A percentile compares a stretch with the other conserved stretches of the same genome.
Conservation (phyloP, 2,797 vertebrate species). For the Limnodromus scolopaceus region DNA sequence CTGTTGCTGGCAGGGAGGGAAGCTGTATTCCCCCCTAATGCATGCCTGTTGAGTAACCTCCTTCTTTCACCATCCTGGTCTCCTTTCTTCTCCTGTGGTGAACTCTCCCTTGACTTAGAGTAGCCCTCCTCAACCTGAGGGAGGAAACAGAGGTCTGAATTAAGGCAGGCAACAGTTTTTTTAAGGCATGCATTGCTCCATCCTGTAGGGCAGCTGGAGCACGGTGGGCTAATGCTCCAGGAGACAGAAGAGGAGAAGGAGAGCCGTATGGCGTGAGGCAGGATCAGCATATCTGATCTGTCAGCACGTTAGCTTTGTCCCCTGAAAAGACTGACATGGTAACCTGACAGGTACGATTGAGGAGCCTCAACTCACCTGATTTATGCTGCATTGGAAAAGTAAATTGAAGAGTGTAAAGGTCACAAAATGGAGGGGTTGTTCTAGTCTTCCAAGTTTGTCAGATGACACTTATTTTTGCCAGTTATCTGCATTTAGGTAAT, state of each 20-base stretch:
- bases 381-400: neutral
- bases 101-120: neutral
- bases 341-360: neutral
- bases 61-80: neutral
- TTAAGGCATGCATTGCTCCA: neutral
- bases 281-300: neutral
- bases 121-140: neutral
- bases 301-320: neutral
- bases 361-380: neutral
- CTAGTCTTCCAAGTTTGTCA: neutral
- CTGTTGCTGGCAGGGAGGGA: neutral
- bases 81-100: neutral
- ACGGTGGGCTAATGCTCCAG: fast-evolving
- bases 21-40: neutral
- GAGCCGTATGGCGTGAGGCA: neutral
- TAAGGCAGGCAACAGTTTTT: neutral
- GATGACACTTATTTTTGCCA: neutral
- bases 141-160: neutral
- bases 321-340: neutral
- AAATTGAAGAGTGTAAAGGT: neutral
- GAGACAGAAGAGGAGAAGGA: neutral
- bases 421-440: neutral
- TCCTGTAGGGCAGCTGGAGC: neutral
- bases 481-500: neutral
- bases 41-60: neutral